Base-by-base conservation (phyloP, 2,113 vertebrate genomes). In the Pseudopodoces humilis region DNA sequence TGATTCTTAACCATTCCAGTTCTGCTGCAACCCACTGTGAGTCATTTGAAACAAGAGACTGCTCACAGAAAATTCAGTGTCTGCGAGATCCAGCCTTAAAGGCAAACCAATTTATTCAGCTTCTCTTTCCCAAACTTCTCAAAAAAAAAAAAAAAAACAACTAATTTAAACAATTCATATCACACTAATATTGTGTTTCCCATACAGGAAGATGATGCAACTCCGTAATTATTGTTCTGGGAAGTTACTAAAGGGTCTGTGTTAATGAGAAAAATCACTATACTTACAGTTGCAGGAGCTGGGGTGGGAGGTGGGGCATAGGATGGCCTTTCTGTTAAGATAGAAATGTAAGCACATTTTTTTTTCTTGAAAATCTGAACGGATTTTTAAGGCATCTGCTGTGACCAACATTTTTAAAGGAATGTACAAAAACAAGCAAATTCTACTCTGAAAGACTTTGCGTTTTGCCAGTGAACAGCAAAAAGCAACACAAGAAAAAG, bases 251-350 rank as follows among this genome's bases (percentile, higher is more conserved):
- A 72, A 89, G 94, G 92, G 86, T 93, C 93, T 82, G 96, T 92
- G 95, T 97, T 96, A 98, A 97, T 79, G 95, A 98, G 95, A 98
- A 98, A 98, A 95, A 97, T 95, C 96, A 96, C 95, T 93, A 95
- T 98, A 99, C 99, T 99, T 99, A 99, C 99, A 97, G 99, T 98
- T 96, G 99, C 98, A 72, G 99, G 99, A 98, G 99, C 99, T 72
- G 99, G 99, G 98, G 99, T 98, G 91, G 99, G 99, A 97, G 99
- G 99, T 94, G 99, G 99, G 95, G 99, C 99, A 88, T 99, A 99
- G 85, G 99, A 99, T 92, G 99, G 99, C 95, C 99, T 98, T 98
- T 99, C 99, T 99, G 98, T 98, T 96, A 87, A 97, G 94, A 97
- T 90, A 98, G 67, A 97, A 98, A 98, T 80, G 82, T 23, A 97